Percentiles rank a stretch among this genome's conserved stretches.
Conservation (phyloP, 30 jellyfish, hydroid and myxozoan genomes). For the Hydractinia echinata region DNA sequence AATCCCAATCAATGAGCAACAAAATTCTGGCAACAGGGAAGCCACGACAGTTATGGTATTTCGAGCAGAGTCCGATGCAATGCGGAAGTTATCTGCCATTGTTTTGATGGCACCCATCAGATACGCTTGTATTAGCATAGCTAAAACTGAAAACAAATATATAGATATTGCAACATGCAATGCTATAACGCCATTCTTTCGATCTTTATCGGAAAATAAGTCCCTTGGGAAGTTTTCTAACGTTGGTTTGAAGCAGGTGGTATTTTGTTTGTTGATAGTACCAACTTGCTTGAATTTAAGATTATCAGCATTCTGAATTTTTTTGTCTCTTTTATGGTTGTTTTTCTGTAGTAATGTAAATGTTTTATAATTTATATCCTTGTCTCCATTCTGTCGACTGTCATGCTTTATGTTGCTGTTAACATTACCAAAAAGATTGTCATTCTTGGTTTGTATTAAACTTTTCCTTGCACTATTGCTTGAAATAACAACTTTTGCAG, state of each 20-base stretch:
- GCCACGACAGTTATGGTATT: slow-evolving; percentile 21
- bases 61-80: slow-evolving; percentile 23
- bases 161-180: slow-evolving; percentile 17
- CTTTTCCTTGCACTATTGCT: too few relatives aligned
- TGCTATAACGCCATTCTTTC: slow-evolving; percentile 18
- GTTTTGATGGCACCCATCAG: slow-evolving; percentile 29
- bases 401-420: too few relatives aligned
- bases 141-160: slow-evolving; percentile 9
- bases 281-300: too few relatives aligned
- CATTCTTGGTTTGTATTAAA: too few relatives aligned
- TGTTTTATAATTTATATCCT: too few relatives aligned
- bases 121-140: slow-evolving; percentile 25
- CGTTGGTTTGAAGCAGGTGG: slow-evolving; percentile 29
- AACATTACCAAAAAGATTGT: too few relatives aligned
- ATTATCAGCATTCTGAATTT: too few relatives aligned
- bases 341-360: too few relatives aligned
- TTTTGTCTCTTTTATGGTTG: too few relatives aligned
- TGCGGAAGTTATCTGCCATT: slow-evolving; percentile 29
- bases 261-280: neutral
- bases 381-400: too few relatives aligned
- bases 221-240: slow-evolving; percentile 23
- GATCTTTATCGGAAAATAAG: slow-evolving; percentile 26
- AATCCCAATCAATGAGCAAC: slow-evolving; percentile 20
- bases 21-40: slow-evolving; percentile 23
- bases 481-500: too few relatives aligned